Base-by-base conservation (phyloP, 2,888 invertebrate genomes). In the Drosophila subquinaria region DNA sequence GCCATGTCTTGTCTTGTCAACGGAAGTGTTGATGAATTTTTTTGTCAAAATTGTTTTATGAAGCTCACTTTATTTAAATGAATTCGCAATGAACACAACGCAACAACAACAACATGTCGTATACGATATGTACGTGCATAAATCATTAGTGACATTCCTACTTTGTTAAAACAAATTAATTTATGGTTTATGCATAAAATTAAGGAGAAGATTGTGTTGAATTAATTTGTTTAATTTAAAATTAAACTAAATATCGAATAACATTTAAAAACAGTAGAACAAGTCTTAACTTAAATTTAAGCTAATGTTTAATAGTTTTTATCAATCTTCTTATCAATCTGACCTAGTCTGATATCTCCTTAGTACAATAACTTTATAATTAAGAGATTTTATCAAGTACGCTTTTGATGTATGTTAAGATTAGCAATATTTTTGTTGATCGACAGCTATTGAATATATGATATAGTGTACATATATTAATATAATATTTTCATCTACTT, bases 21-120 rank as follows among this genome's bases (percentile, higher is more conserved):
- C 87, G 81, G 79, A 89, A 82, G 91, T 91, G 91, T 90, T 91
- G 90, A 90, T 89, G 84, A 90, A 90, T 91, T 88, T 82, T 88
- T 90, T 90, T 90, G 84, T 88, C 87, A 81, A 90, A 89, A 85
- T 77, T 73, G 80, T 79, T 87, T 84, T 84, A 78, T 82, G 74
- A 76, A 75, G 67, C 83, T 60, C 53, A 72, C 51, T 69, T 69
- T 69, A 79, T 81, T 81, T 74, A 66, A 79, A 81, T 78, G 53
- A 73, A 61, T 30, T 47, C 48, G 50, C 47, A 30, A 42, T 47
- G 15, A 42, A 30, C 38, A 33, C 38, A 33, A 36, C 43, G 15
- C 30, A 30, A 48, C 36, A 59, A 50, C 55, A 30, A 48, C 36
- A 59, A 50, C 55, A 43, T 45, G 45, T 55, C 55, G 45, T 20